Conservation (phyloP, 2,113 vertebrate genomes). For the Melospiza melodia region DNA sequence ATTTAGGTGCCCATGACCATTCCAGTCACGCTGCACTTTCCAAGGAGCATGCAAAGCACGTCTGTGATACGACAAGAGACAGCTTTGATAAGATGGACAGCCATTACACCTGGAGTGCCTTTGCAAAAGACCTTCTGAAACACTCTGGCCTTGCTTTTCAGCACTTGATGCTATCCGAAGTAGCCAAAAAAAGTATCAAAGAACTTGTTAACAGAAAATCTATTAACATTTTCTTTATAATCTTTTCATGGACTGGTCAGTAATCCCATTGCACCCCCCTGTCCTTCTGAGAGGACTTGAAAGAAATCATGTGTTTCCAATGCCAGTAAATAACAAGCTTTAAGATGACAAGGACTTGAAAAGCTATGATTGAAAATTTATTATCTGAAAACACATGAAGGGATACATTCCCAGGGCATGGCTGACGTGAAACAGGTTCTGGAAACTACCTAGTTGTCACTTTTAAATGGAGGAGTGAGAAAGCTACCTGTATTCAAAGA, state of each 20-base stretch:
- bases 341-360: neutral
- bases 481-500: neutral
- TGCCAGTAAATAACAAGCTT: neutral
- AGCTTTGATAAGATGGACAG: neutral
- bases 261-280: neutral
- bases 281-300: neutral
- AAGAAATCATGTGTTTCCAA: neutral
- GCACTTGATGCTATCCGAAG: neutral
- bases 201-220: neutral
- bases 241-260: neutral
- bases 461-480: neutral
- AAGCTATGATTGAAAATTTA: neutral
- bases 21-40: neutral
- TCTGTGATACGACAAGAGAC: neutral
- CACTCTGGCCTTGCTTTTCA: neutral
- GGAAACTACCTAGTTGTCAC: neutral
- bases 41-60: neutral
- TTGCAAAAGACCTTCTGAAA: neutral
- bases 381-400: neutral
- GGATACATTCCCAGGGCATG: neutral
- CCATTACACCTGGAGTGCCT: neutral
- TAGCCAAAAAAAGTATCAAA: neutral
- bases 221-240: neutral
- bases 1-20: neutral
- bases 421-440: neutral